A percentile compares a stretch with the other conserved stretches of the same genome.
Conservation (phyloP, 2,888 invertebrate genomes). For the Iphiclides podalirius region DNA sequence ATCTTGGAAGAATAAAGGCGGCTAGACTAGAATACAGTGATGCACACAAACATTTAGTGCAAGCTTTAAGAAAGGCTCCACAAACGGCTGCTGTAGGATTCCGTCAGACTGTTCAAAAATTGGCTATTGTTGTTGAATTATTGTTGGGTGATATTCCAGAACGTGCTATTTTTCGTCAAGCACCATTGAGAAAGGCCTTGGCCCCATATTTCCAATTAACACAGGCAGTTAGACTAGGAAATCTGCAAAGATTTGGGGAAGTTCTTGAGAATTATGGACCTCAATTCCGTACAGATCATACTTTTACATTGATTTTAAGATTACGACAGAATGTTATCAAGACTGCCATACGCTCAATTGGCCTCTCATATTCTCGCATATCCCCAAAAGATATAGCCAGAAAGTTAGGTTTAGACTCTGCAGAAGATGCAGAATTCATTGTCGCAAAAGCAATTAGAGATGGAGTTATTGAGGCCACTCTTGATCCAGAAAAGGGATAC, state of each 20-base stretch:
- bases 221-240: constrained; percentile 97
- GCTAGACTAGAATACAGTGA: constrained; percentile 98
- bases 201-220: constrained; percentile 98
- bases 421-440: constrained; percentile 99
- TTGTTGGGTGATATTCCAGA: constrained; percentile 98
- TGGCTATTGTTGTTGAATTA: constrained; percentile 96
- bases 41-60: constrained; percentile 97
- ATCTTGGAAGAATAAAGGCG: constrained; percentile 98
- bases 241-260: constrained; percentile 95
- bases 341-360: constrained; percentile 97
- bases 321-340: constrained; percentile 99
- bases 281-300: constrained; percentile 96
- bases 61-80: constrained; percentile 97
- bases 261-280: constrained; percentile 94
- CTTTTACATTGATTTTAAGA: constrained; percentile 96
- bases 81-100: constrained; percentile 99
- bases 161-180: constrained; percentile 95
- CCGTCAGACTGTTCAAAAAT: constrained; percentile 97
- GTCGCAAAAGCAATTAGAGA: constrained; percentile 98
- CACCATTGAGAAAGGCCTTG: constrained; percentile 91
- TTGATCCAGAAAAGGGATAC: constrained; percentile 96
- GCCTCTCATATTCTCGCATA: constrained; percentile 96
- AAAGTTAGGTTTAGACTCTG: constrained; percentile 95
- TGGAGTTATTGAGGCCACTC: constrained; percentile 98
- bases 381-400: constrained; percentile 96